Base-by-base conservation (phyloP, 2,797 vertebrate species). In the Dendrocincla fuliginosa region DNA sequence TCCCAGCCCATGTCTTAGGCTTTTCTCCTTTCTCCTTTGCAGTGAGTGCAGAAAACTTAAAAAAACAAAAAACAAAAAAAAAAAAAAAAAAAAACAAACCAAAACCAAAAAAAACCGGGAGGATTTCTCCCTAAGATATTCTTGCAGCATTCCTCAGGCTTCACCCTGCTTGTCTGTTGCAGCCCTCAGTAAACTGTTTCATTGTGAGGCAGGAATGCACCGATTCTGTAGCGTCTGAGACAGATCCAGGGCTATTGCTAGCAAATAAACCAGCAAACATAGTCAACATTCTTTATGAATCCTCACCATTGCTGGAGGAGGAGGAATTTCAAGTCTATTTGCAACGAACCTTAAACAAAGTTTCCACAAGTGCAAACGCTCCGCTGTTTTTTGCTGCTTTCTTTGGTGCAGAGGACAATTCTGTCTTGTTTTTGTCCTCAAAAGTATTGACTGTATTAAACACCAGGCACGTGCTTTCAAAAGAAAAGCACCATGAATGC, bases 391-490 rank as follows among this genome's bases (percentile, higher is more conserved):
- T 87, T 64, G 52, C 65, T 49, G 57, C 69, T 39, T 94, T 60
- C 65, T 89, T 65, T 76, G 76, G 50, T 63, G 74, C 59, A 67
- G 82, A 90, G 59, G 61, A 93, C 87, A 95, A 92, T 92, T 88
- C 78, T 60, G 81, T 87, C 81, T 92, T 96, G 81, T 89, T 82
- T 59, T 80, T 75, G 46, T 77, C 64, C 30, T 42, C 92, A 68
- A 94, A 94, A 92, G 90, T 93, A 64, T 84, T 89, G 63, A 86
- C 95, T 96, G 39, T 86, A 93, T 95, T 96, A 93, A 97, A 94
- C 87, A 94, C 92, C 65, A 89, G 97, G 97, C 98, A 98, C 96
- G 96, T 96, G 98, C 97, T 98, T 97, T 93, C 41, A 50, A 84
- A 88, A 98, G 96, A 97, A 95, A 97, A n/a, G 82, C 93, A 93